Evolutionary conservation across 2,797 vertebrate species (phyloP), one percentile per base, ranked within the genome.

Genomic region (Chrosomus eos): DNA sequence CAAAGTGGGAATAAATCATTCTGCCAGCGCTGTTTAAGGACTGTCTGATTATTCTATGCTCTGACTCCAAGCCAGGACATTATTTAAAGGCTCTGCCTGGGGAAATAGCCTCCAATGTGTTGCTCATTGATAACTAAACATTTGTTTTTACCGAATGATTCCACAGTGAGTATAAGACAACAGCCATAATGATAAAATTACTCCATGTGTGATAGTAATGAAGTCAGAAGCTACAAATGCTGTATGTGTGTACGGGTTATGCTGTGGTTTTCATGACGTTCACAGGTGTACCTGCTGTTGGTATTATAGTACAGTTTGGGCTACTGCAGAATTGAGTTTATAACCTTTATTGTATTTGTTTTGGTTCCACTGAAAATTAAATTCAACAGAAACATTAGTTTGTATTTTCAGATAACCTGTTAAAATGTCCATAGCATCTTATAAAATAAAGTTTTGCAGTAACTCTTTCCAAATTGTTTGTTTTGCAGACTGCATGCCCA

Each of bases 1-100:
- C 86, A 60, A 90, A 90, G 91, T 91, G 87, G 88, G 88, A 91
- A 94, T 93, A 90, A 92, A 93, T 93, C 92, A 93, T 91, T 89
- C 91, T 92, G 91, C 89, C 93, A 93, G 87, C 33, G 64, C 79
- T 91, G 90, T 91, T 92, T 90, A 91, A 92, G 89, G 89, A 92
- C 85, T 82, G 87, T 66, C 90, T 93, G 92, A 94, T 92, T 92
- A 91, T 92, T 91, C 90, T 81, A 87, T 53, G 83, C 83, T 84
- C 77, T 83, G 89, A 88, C 88, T 90, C 75, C 75, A 87, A 91
- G 88, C 89, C 86, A 78, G 90, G 84, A 89, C 89, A 91, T 92
- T 92, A 92, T 93, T 92, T 90, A 91, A 89, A 81, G 81, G 88
- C 89, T 85, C 82, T 89, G 89, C 89, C 79, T 45, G 51, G 87